A percentile compares a stretch with the other conserved stretches of the same genome.
Evolutionary conservation across 2,113 vertebrate genomes (phyloP).

Genomic region (Mesocricetus auratus): DNA sequence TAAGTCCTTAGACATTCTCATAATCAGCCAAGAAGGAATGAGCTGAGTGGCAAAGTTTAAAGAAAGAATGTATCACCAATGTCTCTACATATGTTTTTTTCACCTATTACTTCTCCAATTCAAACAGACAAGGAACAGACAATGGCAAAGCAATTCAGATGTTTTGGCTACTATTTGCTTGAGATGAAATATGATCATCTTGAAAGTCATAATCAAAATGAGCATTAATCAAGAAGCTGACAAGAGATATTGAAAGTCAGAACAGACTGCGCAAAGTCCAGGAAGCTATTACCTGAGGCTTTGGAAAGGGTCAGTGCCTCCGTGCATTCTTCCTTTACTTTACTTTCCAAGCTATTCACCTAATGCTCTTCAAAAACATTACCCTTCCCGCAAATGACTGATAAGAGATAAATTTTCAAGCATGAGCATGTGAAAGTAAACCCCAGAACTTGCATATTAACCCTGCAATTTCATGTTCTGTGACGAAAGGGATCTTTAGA

Average conservation of each 20-base stretch:
- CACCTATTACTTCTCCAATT: neutral
- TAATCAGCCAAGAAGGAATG: neutral
- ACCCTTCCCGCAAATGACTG: slow-evolving; percentile 33
- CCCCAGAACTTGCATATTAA: neutral
- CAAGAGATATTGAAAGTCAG: neutral
- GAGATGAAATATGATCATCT: slow-evolving; percentile 43
- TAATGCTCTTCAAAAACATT: slow-evolving; percentile 27
- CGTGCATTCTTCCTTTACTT: neutral
- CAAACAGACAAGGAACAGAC: slow-evolving; percentile 49
- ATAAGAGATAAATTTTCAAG: slow-evolving; percentile 34
- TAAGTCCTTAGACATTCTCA: neutral
- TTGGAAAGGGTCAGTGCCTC: neutral
- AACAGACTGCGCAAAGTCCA: neutral
- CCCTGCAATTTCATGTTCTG: neutral
- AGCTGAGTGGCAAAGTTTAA: neutral
- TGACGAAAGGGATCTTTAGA: neutral
- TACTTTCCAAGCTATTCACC: neutral
- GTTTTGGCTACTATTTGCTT: slow-evolving; percentile 35
- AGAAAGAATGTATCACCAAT: neutral
- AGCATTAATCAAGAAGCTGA: slow-evolving; percentile 49
- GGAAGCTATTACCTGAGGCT: slow-evolving; percentile 17
- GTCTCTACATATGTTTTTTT: neutral
- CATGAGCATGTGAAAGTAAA: slow-evolving; percentile 37
- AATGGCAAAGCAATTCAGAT: slow-evolving; percentile 45
- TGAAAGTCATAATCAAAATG: slow-evolving; percentile 35